phyloP scores from a whole-genome alignment of 2,888 invertebrate species.

The Epirrita christyi region DNA sequence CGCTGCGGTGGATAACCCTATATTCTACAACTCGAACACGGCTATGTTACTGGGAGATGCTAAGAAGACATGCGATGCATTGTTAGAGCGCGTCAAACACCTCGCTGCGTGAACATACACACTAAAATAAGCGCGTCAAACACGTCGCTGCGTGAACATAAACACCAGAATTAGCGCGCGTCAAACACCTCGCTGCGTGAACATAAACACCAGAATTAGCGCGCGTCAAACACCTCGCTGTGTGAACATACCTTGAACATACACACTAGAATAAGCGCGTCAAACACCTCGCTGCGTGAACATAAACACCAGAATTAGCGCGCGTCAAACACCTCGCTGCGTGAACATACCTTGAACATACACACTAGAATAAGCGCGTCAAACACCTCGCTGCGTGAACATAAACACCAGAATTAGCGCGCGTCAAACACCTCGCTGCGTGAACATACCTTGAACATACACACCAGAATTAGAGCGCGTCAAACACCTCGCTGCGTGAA shows the following conservation, averaged over 20 bases:
- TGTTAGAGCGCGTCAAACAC: conserved; percentile 87
- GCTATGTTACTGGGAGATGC: conserved; percentile 95
- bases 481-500: conserved; percentile 63
- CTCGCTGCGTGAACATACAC: conserved; percentile 51
- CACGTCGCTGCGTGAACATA: conserved; percentile 54
- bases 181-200: conserved; percentile 73
- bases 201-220: conserved; percentile 79
- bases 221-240: conserved; percentile 82
- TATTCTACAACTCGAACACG: conserved; percentile 95
- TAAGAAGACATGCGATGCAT: conserved; percentile 94
- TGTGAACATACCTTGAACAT: conserved; percentile 41
- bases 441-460: no score
- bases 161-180: conserved; percentile 87
- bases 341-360: conserved; percentile 40
- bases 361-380: no score
- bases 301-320: conserved; percentile 78
- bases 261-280: no score
- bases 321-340: conserved; percentile 82
- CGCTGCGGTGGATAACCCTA: conserved; percentile 96
- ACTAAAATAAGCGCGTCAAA: conserved; percentile 87
- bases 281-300: conserved; percentile 63
- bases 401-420: conserved; percentile 83
- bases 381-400: conserved; percentile 63
- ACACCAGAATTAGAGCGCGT: conserved; percentile 89
- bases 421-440: conserved; percentile 80